Evolutionary conservation across 2,888 invertebrate genomes (phyloP).

Genomic region (Agelastica alni): DNA sequence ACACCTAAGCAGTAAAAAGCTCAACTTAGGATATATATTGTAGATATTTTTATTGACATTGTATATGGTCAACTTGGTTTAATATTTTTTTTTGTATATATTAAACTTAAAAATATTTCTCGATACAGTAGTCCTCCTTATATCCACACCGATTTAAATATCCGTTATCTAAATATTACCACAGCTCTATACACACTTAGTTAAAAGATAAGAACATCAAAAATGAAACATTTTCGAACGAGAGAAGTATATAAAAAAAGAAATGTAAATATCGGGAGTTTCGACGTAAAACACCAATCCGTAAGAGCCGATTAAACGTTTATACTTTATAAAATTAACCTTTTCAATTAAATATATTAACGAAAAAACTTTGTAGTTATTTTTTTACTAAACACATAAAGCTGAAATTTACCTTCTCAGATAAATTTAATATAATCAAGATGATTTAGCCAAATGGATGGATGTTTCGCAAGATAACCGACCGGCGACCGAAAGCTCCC

Average conservation of each 20-base stretch:
- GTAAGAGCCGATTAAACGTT: too few relatives aligned
- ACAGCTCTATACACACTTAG: constrained; percentile 54
- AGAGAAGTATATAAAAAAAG: background rate
- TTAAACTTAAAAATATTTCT: constrained; percentile 38
- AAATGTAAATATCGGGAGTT: too few relatives aligned
- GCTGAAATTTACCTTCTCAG: too few relatives aligned
- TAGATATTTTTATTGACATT: constrained; percentile 29
- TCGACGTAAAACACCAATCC: too few relatives aligned
- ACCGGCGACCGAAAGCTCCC: too few relatives aligned
- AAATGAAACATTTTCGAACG: constrained; percentile 15
- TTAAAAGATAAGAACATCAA: constrained; percentile 15
- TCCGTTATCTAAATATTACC: constrained; percentile 47
- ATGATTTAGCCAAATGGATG: too few relatives aligned
- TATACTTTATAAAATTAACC: too few relatives aligned
- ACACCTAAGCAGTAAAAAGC: constrained; percentile 54
- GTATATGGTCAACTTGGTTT: constrained; percentile 27
- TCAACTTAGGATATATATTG: constrained; percentile 48
- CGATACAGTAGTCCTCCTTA: constrained; percentile 39
- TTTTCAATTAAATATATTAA: too few relatives aligned
- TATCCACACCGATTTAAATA: constrained; percentile 44
- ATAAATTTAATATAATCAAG: too few relatives aligned
- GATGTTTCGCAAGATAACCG: background rate
- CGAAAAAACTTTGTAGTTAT: too few relatives aligned
- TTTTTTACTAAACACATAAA: too few relatives aligned
- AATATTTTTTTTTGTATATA: constrained; percentile 35